Conservation (phyloP, 2,797 vertebrate species). For the Anomalospiza imberbis region DNA sequence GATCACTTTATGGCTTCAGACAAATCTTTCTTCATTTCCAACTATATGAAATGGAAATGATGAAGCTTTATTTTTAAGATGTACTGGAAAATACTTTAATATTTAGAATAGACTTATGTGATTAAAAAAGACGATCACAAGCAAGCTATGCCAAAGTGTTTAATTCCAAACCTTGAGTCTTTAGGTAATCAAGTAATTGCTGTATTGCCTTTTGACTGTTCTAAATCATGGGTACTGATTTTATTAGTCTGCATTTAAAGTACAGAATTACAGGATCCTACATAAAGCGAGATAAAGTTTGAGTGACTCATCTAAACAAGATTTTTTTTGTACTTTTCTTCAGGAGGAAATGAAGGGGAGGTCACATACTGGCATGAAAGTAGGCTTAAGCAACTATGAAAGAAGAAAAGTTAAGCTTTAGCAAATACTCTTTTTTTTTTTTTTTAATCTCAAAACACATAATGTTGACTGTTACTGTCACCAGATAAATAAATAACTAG, state of each 20-base stretch:
- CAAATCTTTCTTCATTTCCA: neutral
- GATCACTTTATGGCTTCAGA: neutral
- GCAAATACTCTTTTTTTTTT: neutral
- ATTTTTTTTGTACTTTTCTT: neutral
- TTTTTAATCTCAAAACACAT: neutral
- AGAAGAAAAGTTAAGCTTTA: neutral
- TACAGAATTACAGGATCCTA: neutral
- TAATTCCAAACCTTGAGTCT: neutral
- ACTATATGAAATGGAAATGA: neutral
- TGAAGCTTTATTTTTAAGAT: neutral
- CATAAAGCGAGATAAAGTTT: neutral
- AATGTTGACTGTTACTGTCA: neutral
- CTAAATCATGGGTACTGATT: neutral
- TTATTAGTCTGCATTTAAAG: neutral
- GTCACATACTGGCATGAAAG: neutral
- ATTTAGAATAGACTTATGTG: neutral
- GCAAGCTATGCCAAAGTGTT: neutral
- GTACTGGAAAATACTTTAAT: neutral
- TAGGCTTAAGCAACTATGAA: neutral
- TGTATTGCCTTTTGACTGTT: neutral
- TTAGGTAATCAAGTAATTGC: neutral
- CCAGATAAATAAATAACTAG: constrained; percentile 10
- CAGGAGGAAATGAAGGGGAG: neutral
- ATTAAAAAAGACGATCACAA: neutral
- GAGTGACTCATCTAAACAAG: neutral